A percentile compares a stretch with the other conserved stretches of the same genome.
phyloP scores from a whole-genome alignment of 2,113 vertebrate species.

The Ciconia stormi region DNA sequence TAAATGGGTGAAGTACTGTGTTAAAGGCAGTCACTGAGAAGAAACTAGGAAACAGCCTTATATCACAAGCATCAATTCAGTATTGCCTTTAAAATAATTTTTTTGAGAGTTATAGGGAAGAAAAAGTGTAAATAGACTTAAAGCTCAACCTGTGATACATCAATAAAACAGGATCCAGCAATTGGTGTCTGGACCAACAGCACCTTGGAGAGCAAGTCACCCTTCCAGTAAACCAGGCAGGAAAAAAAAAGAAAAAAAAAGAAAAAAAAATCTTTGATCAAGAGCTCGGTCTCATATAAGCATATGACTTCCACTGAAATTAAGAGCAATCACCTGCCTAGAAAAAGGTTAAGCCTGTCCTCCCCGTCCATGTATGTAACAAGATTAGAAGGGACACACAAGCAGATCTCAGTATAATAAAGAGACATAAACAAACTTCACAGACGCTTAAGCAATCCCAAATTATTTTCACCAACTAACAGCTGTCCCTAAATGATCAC shows the following conservation, averaged over 20 bases:
- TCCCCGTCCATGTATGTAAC: not conserved
- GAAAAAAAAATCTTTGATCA: not conserved
- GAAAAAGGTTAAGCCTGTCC: not conserved
- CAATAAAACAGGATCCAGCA: not conserved
- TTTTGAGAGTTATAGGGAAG: not conserved
- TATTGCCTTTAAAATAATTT: not conserved
- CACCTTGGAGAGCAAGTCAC: conserved; percentile 4
- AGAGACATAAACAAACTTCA: not conserved
- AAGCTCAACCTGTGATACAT: not conserved
- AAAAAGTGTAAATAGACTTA: not conserved
- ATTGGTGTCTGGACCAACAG: not conserved
- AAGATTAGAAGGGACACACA: not conserved
- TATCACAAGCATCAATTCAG: not conserved
- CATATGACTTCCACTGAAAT: not conserved
- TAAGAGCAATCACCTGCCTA: not conserved
- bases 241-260: not conserved
- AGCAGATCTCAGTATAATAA: not conserved
- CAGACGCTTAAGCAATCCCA: not conserved
- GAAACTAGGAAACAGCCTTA: not conserved
- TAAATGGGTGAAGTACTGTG: not conserved
- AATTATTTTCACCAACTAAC: not conserved
- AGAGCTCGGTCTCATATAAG: not conserved
- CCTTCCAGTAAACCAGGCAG: not conserved
- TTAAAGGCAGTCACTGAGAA: not conserved
- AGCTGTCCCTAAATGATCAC: not conserved